Evolutionary conservation across 2,797 vertebrate genomes (phyloP), one percentile per base, ranked within the genome.

Genomic region (Cynodonichthys magdalenae): DNA sequence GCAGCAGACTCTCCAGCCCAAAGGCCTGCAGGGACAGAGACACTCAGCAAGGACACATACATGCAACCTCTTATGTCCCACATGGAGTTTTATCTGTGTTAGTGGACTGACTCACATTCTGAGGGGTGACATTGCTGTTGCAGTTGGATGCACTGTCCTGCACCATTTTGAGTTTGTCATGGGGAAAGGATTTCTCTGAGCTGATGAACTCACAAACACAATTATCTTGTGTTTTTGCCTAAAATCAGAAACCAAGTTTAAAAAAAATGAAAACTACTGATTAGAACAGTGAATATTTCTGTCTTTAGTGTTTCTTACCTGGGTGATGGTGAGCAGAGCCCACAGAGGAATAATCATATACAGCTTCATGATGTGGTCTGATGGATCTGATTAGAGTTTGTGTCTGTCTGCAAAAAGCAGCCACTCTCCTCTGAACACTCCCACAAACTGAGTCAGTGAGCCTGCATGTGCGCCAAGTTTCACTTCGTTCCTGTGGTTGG

Each of bases 151-250:
- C 81, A 0, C 6, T 8, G 1, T 50, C 59, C n/a, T 73, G 55
- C 15, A 78, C 60, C 8, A 24, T 59, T 7, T 14, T 27, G 27
- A 94, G 74, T 59, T 80, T 81, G 11, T 77, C 56, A 3, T 65
- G 44, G 51, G 93, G 92, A 46, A 94, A 93, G 0, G 53, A n/a
- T n/a, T 53, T 56, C 24, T 72, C 75, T 7, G 68, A 45, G 53
- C 61, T 82, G 2, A 31, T 63, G 19, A 93, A 50, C 41, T 92
- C 83, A 84, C 92, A 94, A 24, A 39, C 4, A 74, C 93, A 94
- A 0, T 5, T 42, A 0, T 79, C 72, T 7, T 12, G 0, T 5
- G 44, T 45, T 18, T 36, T 1, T 42, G 20, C 18, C 82, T 88
- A 31, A 63, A 69, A 66, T 53, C 10, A 31, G 7, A 55, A 51